Evolutionary conservation across 2,797 vertebrate species (phyloP).

Genomic region (Falco rusticolus): DNA sequence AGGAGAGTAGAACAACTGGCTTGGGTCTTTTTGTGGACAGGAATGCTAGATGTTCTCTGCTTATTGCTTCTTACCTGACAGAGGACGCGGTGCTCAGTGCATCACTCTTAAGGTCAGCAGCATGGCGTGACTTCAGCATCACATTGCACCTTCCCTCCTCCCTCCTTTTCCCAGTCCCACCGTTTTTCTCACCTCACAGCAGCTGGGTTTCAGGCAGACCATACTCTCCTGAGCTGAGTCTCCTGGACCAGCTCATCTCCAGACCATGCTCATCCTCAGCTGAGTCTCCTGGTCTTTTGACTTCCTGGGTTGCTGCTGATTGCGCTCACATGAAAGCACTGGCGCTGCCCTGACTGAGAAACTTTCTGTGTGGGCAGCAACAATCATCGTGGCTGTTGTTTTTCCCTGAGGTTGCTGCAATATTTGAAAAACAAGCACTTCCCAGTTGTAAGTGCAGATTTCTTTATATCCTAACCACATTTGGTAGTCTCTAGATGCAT

Average conservation of each 20-base stretch:
- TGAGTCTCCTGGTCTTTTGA: background rate
- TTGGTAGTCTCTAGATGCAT: background rate
- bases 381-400: background rate
- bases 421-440: background rate
- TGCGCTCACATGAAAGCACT: background rate
- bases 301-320: background rate
- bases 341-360: background rate
- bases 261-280: background rate
- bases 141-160: background rate
- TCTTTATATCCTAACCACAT: background rate
- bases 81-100: background rate
- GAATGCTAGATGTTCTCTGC: background rate
- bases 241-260: background rate
- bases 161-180: background rate
- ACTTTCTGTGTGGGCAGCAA: background rate
- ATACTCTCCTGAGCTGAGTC: background rate
- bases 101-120: background rate
- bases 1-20: background rate
- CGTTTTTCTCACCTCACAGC: background rate
- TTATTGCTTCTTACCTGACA: background rate
- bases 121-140: background rate
- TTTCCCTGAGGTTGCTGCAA: background rate
- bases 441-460: background rate
- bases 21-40: background rate
- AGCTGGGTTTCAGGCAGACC: background rate